These are phyloP conservation scores for Yponomeuta cagnagella DNA, from an alignment of 2,888 invertebrate genomes.

Conservation along the genomic window DNA sequence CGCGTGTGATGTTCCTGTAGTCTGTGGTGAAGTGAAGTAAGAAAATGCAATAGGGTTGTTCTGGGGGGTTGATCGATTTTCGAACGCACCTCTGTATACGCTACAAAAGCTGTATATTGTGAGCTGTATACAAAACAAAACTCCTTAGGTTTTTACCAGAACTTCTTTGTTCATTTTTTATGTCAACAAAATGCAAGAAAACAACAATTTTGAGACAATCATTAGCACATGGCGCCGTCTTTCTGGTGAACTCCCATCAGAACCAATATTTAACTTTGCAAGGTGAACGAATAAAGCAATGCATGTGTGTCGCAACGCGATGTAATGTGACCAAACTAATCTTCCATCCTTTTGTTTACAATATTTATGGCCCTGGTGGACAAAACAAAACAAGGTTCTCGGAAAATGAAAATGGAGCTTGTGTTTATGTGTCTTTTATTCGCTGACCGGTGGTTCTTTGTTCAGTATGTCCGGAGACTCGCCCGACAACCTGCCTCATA, in stretches of 20 bases:
- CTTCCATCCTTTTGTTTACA: constrained; percentile 39
- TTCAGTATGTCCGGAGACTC: constrained; percentile 64
- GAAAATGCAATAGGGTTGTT: no score
- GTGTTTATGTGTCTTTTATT: constrained; percentile 11
- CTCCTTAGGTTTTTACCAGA: neutral
- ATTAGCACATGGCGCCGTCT: constrained; percentile 64
- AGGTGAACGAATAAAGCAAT: constrained; percentile 35
- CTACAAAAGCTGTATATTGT: no score
- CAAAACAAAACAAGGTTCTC: constrained; percentile 18
- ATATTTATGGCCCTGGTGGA: constrained; percentile 21
- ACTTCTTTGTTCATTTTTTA: constrained; percentile 16
- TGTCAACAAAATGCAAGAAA: constrained; percentile 55
- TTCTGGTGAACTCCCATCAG: constrained; percentile 50
- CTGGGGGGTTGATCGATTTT: no score
- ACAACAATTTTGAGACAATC: constrained; percentile 62
- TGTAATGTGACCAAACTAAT: constrained; percentile 25
- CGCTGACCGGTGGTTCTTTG: constrained; percentile 22
- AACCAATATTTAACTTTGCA: constrained; percentile 34
- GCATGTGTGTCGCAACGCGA: constrained; percentile 4
- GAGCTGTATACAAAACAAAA: neutral
- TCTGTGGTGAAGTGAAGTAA: no score
- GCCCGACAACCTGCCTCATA: constrained; percentile 41
- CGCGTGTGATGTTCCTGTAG: no score
- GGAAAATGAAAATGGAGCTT: constrained; percentile 8
- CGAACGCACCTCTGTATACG: no score